These are phyloP conservation scores for Porites australiensis DNA, from an alignment of 64 coral and sea anemone species.

Conservation along the genomic window DNA sequence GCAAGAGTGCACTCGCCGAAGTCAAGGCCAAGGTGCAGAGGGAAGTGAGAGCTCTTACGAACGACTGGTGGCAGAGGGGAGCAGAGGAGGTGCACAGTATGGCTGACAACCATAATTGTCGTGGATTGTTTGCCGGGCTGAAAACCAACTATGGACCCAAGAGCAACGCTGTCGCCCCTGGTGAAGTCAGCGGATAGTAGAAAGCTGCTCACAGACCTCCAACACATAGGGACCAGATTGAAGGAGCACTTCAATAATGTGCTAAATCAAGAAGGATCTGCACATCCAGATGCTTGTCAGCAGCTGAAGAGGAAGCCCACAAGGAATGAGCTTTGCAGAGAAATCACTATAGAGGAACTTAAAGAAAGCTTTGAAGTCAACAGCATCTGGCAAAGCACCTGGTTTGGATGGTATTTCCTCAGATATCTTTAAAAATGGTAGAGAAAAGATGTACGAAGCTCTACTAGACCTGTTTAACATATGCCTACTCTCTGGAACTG, in stretches of 20 bases:
- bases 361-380: slow-evolving; percentile 21
- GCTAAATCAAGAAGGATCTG: slow-evolving; percentile 33
- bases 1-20: not conserved
- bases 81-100: slow-evolving; percentile 35
- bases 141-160: slow-evolving; percentile 45
- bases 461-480: not conserved
- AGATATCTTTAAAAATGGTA: not conserved
- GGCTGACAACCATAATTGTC: slow-evolving; percentile 40
- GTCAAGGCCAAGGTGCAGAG: slow-evolving; percentile 35
- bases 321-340: slow-evolving; percentile 1
- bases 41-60: slow-evolving; percentile 44
- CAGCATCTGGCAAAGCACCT: slow-evolving; percentile 4
- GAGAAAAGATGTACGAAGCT: too few relatives aligned
- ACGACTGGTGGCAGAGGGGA: slow-evolving; percentile 46
- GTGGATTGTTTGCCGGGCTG: not conserved
- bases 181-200: slow-evolving; percentile 9
- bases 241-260: slow-evolving; percentile 23
- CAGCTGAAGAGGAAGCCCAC: not conserved
- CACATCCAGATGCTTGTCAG: slow-evolving; percentile 4
- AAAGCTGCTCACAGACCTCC: slow-evolving; percentile 15
- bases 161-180: not conserved
- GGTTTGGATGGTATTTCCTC: slow-evolving; percentile 30
- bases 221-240: not conserved
- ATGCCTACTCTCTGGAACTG: not conserved
- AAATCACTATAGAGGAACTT: slow-evolving; percentile 16